Evolutionary conservation across 2,113 vertebrate species (phyloP).

Genomic region (Zeus faber): DNA sequence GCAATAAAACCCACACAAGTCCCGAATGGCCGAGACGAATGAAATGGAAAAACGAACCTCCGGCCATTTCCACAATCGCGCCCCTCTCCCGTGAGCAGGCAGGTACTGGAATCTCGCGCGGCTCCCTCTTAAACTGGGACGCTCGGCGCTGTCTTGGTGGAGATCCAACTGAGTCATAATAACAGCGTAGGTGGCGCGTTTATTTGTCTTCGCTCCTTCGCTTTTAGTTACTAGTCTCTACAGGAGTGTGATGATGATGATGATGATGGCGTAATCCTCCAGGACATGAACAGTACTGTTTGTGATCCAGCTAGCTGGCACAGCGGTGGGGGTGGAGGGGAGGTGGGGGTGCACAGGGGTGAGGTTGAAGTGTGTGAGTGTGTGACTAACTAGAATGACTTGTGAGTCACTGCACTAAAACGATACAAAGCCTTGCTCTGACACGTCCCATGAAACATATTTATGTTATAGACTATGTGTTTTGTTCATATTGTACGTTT

Average conservation of each 20-base stretch:
- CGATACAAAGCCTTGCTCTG: not conserved
- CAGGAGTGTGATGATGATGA: not conserved
- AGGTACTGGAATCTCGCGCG: not conserved
- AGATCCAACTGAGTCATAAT: conserved; percentile 6
- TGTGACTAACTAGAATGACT: no score
- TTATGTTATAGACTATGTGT: not conserved
- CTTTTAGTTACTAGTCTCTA: conserved; percentile 2
- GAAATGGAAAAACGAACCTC: no score
- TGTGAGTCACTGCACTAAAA: conserved; percentile 20
- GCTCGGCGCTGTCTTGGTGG: not conserved
- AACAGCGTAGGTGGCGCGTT: conserved; percentile 8
- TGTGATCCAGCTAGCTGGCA: not conserved
- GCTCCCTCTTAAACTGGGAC: not conserved
- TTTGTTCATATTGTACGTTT: not conserved
- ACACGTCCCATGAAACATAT: conserved; percentile 5
- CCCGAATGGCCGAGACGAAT: no score
- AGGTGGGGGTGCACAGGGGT: not conserved
- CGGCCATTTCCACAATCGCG: no score
- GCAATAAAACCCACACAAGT: no score
- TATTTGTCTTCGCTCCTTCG: not conserved
- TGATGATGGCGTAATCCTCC: not conserved
- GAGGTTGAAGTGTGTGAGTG: not conserved
- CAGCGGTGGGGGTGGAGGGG: no score
- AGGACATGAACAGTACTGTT: not conserved
- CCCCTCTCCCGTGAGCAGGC: not conserved